Evolutionary conservation across 2,113 vertebrate genomes (phyloP).

Genomic region (Reinhardtius hippoglossoides): DNA sequence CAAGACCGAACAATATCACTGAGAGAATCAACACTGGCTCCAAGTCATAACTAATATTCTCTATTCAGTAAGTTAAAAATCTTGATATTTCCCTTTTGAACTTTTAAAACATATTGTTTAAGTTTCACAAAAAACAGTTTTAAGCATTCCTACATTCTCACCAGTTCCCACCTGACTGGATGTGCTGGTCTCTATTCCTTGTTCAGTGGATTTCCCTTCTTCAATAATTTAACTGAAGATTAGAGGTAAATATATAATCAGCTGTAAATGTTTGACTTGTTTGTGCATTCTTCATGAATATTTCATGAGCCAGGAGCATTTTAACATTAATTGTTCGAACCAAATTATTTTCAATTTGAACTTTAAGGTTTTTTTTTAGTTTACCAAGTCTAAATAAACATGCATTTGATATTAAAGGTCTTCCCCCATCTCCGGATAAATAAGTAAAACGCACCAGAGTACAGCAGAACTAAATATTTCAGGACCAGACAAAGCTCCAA

Average conservation of each 20-base stretch:
- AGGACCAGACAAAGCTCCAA: constrained; percentile 1
- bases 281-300: constrained; percentile 3
- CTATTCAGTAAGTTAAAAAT: no score
- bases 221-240: not conserved
- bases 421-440: not conserved
- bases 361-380: not conserved
- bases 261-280: constrained; percentile 1
- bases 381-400: not conserved
- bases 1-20: not conserved
- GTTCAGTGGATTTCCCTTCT: constrained; percentile 13
- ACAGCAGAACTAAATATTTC: constrained; percentile 7
- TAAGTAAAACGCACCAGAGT: not conserved
- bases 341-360: not conserved
- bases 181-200: not conserved
- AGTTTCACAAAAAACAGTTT: not conserved
- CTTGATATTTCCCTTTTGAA: no score
- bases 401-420: not conserved
- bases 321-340: not conserved
- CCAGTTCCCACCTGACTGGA: not conserved
- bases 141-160: not conserved
- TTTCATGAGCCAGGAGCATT: constrained; percentile 6
- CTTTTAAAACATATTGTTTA: no score
- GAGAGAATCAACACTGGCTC: not conserved
- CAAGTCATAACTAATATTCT: no score
- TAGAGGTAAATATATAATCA: not conserved